phyloP scores from a whole-genome alignment of 2,113 vertebrate genomes.

The Salminus brasiliensis region DNA sequence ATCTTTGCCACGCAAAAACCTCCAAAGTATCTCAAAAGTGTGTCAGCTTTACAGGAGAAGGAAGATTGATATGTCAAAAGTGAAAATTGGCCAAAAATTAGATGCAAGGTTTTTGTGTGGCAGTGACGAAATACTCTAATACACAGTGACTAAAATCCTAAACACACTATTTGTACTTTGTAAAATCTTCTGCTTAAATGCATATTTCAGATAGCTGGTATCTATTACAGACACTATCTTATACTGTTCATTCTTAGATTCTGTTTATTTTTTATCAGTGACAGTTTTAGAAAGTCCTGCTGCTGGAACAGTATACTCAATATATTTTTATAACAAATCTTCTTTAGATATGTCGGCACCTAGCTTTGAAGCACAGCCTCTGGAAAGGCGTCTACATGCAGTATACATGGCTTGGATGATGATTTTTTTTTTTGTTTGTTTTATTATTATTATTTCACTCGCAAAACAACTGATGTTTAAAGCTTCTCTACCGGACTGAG shows the following conservation, averaged over 20 bases:
- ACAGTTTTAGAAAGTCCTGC: slow-evolving; percentile 90
- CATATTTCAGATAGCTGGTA: slow-evolving; percentile 96
- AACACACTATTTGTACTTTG: neutral
- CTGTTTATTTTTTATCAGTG: slow-evolving; percentile 89
- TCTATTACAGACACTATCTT: slow-evolving; percentile 90
- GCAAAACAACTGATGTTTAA: slow-evolving; percentile 68
- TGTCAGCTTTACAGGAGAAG: no score
- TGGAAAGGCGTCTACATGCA: slow-evolving; percentile 77
- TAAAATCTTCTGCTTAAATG: slow-evolving; percentile 79
- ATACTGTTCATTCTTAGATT: slow-evolving; percentile 86
- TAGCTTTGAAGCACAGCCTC: slow-evolving; percentile 78
- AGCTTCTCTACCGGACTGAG: slow-evolving; percentile 65
- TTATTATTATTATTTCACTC: slow-evolving; percentile 30
- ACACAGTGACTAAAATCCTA: neutral
- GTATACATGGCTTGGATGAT: slow-evolving; percentile 52
- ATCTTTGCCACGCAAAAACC: no score
- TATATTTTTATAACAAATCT: slow-evolving; percentile 84
- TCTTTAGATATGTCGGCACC: slow-evolving; percentile 75
- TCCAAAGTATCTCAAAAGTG: no score
- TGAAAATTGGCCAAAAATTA: no score
- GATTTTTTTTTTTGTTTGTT: slow-evolving; percentile 9
- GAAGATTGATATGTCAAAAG: no score
- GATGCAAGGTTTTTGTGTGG: no score
- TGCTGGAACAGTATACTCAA: slow-evolving; percentile 98
- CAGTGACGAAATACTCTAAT: no score